Base-by-base conservation (phyloP, 2,888 invertebrate species). In the Cabera pusaria region DNA sequence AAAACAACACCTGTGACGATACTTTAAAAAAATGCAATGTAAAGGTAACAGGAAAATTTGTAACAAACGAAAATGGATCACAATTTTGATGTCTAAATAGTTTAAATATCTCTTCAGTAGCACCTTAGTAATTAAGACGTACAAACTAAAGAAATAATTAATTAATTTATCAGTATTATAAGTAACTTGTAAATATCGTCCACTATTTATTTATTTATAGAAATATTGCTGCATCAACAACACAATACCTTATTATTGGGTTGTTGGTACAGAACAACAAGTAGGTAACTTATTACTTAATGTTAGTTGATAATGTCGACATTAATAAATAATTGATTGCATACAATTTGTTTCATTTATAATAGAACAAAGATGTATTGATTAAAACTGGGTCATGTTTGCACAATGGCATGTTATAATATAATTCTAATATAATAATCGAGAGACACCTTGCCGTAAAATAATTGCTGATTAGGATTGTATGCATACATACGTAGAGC, bases 81-180 rank as follows among this genome's bases (percentile, higher is more conserved):
- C n/a, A n/a, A n/a, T n/a, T n/a, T n/a, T n/a, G n/a, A n/a, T n/a
- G n/a, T n/a, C n/a, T n/a, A n/a, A n/a, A n/a, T n/a, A n/a, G n/a
- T n/a, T n/a, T n/a, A n/a, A n/a, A n/a, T n/a, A n/a, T n/a, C n/a
- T n/a, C n/a, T n/a, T n/a, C n/a, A n/a, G n/a, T n/a, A n/a, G 11
- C 19, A 14, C 7, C 19, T 20, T 25, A 17, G 12, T 34, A 37
- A 32, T 21, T 43, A 44, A 14, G 48, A 37, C 24, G 53, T 53
- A 53, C 53, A 53, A 53, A 53, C 45, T 50, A 53, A 46, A 46
- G 33, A 46, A 33, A 40, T 44, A 53, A 47, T 51, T 31, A 50
- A 49, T 51, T 50, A 53, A 47, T 51, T 31, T 51, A 49, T 51
- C 53, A 53, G 53, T 53, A 53, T 53, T 53, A 53, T 39, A 44